Evolutionary conservation across 2,888 invertebrate species (phyloP), one percentile per base, ranked within the genome.

Genomic region (Hirtodrosophila trivittata): DNA sequence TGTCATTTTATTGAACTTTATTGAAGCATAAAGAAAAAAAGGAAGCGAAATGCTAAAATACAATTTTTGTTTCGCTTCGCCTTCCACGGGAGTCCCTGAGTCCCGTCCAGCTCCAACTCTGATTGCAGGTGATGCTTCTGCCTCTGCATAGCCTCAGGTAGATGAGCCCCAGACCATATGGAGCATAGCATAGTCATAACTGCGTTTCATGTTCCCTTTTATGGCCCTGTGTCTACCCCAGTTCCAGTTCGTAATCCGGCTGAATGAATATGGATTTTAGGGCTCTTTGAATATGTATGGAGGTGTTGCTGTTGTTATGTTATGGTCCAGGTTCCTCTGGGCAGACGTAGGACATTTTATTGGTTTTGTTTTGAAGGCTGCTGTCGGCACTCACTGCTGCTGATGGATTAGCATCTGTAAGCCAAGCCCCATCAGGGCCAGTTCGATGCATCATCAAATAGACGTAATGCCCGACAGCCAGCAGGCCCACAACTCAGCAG

Each of bases 1-100:
- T 70, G 80, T 78, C 60, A 51, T 70, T 83, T 80, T 83, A 80
- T 86, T 86, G 67, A 73, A 80, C 77, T 76, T 75, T 82, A 82
- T 77, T 82, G 65, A 63, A 66, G 78, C 82, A 82, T 75, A 77
- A 77, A 83, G 58, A 46, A 74, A 60, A 46, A 37, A 56, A 43
- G 18, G 18, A 21, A 28, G 28, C 13, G 5, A n/a, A 41, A 66
- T 56, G 50, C 55, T 52, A 47, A 76, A 76, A 65, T 41, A 63
- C 57, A 65, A 65, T 39, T 60, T 68, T 10, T 43, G 57, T 39
- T 49, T 56, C 45, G n/a, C 37, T 45, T 9, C 37, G 38, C 16
- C 35, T 30, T 50, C 32, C 30, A n/a, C n/a, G n/a, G n/a, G n/a
- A n/a, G n/a, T n/a, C n/a, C n/a, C n/a, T 30, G 52, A 28, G 46